Evolutionary conservation across 2,888 invertebrate genomes (phyloP).

Genomic region (Microlaimidae sp.): DNA sequence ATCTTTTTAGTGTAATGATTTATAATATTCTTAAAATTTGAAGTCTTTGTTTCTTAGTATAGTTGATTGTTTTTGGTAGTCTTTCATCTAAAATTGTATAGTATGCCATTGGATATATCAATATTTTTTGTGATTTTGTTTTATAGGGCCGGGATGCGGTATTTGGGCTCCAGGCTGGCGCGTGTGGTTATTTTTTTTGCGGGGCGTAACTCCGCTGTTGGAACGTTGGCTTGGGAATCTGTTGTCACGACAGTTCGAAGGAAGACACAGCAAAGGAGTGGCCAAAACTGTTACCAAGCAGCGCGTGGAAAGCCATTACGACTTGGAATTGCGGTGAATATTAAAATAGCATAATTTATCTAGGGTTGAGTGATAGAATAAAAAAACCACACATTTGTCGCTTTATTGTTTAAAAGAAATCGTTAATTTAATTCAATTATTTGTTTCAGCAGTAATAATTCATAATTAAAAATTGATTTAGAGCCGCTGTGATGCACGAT

Average conservation of each 20-base stretch:
- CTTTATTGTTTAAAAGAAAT: too few relatives aligned
- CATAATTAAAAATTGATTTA: conserved; percentile 21
- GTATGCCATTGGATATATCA: background rate
- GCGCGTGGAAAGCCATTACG: conserved; percentile 96
- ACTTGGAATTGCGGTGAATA: conserved; percentile 78
- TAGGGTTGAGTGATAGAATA: too few relatives aligned
- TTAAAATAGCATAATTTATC: too few relatives aligned
- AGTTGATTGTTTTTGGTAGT: too few relatives aligned
- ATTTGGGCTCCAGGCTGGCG: conserved; percentile 99
- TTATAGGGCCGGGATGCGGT: conserved; percentile 76
- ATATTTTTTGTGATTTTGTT: conserved; percentile 55
- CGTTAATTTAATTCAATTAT: too few relatives aligned
- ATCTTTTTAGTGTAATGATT: too few relatives aligned
- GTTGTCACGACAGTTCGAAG: conserved; percentile 93
- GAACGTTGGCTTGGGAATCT: conserved; percentile 99
- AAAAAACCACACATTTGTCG: too few relatives aligned
- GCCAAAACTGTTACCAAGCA: conserved; percentile 99
- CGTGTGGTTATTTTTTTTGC: conserved; percentile 98
- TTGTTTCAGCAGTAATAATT: too few relatives aligned
- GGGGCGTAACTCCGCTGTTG: conserved; percentile 89
- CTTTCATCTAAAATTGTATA: conserved; percentile 1
- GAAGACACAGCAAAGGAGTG: conserved; percentile 91
- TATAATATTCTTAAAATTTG: too few relatives aligned
- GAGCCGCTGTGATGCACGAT: conserved; percentile 53
- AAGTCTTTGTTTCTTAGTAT: background rate